These are phyloP conservation scores for Muricea muricata DNA, from an alignment of 92 coral and sea anemone genomes.

Conservation along the genomic window DNA sequence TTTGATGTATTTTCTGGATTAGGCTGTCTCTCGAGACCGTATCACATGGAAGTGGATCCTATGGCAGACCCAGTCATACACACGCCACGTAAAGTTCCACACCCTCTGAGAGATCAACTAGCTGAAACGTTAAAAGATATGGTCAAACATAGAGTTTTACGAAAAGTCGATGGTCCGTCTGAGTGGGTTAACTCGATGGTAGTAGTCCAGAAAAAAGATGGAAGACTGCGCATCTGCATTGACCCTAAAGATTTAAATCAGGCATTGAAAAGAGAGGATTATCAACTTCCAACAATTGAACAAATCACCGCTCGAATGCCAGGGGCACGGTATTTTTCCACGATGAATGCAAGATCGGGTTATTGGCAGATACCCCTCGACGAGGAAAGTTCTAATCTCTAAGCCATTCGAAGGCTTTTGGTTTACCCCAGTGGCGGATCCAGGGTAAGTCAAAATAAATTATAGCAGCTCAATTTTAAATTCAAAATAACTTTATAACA, in stretches of 20 bases:
- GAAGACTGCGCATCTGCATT: not conserved
- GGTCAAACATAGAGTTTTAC: not conserved
- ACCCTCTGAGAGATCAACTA: conserved; percentile 17
- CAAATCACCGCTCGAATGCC: conserved; percentile 9
- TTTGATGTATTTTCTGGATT: conserved; percentile 24
- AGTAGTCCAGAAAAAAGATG: not conserved
- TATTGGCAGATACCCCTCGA: conserved; percentile 7
- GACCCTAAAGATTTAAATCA: not conserved
- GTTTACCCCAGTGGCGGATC: no score
- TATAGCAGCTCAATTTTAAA: no score
- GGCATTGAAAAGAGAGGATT: conserved; percentile 14
- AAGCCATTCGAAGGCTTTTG: conserved; percentile 11
- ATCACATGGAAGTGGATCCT: not conserved
- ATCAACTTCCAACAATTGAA: conserved; percentile 21
- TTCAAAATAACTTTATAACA: no score
- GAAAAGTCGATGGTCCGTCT: not conserved
- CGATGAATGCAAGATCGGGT: conserved; percentile 5
- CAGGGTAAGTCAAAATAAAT: no score
- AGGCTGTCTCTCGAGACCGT: not conserved
- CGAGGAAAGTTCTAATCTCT: conserved; percentile 3
- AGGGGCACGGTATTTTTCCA: conserved; percentile 19
- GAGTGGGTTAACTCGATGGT: conserved; percentile 31
- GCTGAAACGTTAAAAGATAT: not conserved
- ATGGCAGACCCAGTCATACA: conserved; percentile 12
- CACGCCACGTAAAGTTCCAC: not conserved